Evolutionary conservation across 2,113 vertebrate genomes (phyloP).

Genomic region (Emydocephalus ijimae): DNA sequence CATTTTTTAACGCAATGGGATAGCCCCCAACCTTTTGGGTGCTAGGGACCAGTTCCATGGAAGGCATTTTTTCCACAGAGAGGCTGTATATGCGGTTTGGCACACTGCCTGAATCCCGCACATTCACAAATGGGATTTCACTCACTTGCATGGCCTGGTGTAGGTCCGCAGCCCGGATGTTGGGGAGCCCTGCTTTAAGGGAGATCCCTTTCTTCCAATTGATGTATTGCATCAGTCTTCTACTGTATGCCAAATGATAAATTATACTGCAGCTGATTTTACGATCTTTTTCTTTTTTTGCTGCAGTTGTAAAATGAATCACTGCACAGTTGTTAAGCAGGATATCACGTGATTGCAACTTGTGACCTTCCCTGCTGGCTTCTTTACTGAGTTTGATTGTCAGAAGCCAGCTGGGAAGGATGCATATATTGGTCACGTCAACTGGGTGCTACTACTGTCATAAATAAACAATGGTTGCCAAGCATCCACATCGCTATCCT

Average conservation of each 20-base stretch:
- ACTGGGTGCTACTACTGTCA: neutral
- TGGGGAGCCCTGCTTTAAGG: neutral
- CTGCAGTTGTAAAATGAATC: neutral
- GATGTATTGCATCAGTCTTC: neutral
- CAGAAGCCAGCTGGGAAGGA: neutral
- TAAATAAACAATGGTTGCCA: neutral
- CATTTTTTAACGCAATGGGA: neutral
- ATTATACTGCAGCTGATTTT: neutral
- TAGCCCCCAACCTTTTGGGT: too few species aligned
- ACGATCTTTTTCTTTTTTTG: neutral
- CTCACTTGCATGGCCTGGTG: too few species aligned
- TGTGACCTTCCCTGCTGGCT: neutral
- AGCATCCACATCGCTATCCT: neutral
- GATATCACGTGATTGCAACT: neutral
- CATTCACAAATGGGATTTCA: too few species aligned
- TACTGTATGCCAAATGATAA: neutral
- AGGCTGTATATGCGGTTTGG: too few species aligned
- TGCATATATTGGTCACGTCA: neutral
- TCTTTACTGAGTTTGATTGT: neutral
- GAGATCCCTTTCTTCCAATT: neutral
- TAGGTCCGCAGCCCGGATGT: too few species aligned
- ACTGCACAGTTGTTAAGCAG: neutral
- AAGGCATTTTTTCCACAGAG: too few species aligned
- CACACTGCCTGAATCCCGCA: too few species aligned
- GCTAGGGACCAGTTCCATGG: too few species aligned